Conservation (phyloP, 2,797 vertebrate species). For the Cossypha caffra region DNA sequence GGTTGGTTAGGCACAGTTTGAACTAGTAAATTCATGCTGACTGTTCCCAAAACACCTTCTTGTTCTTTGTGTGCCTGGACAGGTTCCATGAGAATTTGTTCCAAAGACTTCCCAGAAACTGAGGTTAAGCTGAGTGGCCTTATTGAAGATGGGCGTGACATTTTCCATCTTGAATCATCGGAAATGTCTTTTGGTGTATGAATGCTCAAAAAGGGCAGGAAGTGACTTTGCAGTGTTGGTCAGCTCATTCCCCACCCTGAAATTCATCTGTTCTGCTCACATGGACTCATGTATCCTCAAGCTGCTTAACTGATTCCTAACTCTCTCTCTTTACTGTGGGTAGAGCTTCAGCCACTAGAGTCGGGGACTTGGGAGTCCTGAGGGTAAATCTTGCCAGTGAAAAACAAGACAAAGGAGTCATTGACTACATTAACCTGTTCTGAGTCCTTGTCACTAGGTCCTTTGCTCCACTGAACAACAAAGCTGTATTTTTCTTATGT, state of each 20-base stretch:
- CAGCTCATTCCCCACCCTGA: not conserved
- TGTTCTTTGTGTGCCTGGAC: not conserved
- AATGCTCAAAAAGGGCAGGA: not conserved
- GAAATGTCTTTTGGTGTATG: not conserved
- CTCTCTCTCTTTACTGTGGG: not conserved
- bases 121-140: not conserved
- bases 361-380: not conserved
- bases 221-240: not conserved
- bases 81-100: not conserved
- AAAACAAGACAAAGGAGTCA: not conserved
- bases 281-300: not conserved
- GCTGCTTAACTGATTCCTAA: not conserved
- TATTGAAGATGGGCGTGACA: not conserved
- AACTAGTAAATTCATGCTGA: not conserved
- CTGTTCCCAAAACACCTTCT: not conserved
- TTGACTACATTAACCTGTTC: not conserved
- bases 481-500: not conserved
- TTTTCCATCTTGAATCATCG: not conserved
- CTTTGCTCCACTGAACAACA: not conserved
- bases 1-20: not conserved
- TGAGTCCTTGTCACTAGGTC: not conserved
- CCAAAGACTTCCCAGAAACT: not conserved
- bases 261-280: not conserved
- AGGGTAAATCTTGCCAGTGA: not conserved
- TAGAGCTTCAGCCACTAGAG: not conserved